These are phyloP conservation scores for Timema cristinae DNA, from an alignment of 2,888 invertebrate species.

Conservation along the genomic window DNA sequence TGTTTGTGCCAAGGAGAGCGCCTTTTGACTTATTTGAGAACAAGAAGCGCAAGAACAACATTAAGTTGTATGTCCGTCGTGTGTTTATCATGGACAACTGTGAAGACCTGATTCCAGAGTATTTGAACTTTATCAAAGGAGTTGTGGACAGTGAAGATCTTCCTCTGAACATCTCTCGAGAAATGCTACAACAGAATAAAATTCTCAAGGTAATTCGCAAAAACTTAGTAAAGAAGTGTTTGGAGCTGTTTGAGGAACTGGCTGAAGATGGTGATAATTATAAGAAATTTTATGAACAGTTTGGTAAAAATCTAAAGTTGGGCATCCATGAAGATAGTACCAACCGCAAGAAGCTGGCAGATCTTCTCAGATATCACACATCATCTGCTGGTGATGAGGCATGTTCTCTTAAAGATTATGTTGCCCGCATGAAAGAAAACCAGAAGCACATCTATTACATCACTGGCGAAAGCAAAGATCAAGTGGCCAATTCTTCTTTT, in stretches of 20 bases:
- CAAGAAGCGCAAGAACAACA: conserved; percentile 97
- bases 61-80: conserved; percentile 94
- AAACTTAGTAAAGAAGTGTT: conserved; percentile 97
- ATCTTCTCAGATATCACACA: conserved; percentile 87
- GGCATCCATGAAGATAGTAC: conserved; percentile 97
- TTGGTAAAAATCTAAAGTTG: conserved; percentile 94
- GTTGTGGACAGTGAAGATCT: conserved; percentile 99
- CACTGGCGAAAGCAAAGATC: conserved; percentile 91
- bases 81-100: conserved; percentile 99
- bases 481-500: conserved; percentile 93
- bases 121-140: conserved; percentile 92
- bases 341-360: conserved; percentile 85
- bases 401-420: conserved; percentile 93
- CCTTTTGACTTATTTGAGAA: conserved; percentile 99
- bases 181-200: conserved; percentile 99
- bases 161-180: conserved; percentile 97
- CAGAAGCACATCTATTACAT: conserved; percentile 99
- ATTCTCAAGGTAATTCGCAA: conserved; percentile 98
- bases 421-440: conserved; percentile 95
- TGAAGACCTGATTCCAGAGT: conserved; percentile 98
- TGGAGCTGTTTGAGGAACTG: conserved; percentile 95
- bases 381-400: conserved; percentile 92
- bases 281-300: conserved; percentile 99
- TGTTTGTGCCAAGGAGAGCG: conserved; percentile 88
- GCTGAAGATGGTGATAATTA: conserved; percentile 95